Evolutionary conservation across 2,113 vertebrate species (phyloP).

Genomic region (Columba livia): DNA sequence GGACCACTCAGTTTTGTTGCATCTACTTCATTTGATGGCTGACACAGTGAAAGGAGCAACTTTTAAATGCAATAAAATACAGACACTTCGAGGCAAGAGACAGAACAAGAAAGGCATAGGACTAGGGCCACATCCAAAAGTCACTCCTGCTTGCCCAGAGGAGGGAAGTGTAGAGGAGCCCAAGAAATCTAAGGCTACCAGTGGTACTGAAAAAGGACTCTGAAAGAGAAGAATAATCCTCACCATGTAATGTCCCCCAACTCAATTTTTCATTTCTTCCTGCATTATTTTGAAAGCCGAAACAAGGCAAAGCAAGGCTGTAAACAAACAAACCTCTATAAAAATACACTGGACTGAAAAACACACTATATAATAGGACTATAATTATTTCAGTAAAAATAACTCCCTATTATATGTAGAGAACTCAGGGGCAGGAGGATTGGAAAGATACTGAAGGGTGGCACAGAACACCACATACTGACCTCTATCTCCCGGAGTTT

Average conservation of each 20-base stretch:
- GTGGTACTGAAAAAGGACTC: neutral
- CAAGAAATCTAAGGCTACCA: neutral
- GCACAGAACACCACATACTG: neutral
- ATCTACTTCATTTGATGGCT: neutral
- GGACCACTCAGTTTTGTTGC: neutral
- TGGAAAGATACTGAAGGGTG: neutral
- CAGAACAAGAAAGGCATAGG: neutral
- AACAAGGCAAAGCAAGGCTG: neutral
- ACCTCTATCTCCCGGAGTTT: constrained; percentile 99
- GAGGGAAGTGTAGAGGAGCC: neutral
- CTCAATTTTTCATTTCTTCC: neutral
- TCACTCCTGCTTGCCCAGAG: neutral
- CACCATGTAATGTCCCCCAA: neutral
- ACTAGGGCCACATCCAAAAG: neutral
- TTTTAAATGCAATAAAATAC: neutral
- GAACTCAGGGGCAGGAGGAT: neutral
- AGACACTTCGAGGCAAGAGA: neutral
- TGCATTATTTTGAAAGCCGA: neutral
- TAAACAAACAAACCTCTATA: neutral
- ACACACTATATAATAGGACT: neutral
- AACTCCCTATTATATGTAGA: neutral
- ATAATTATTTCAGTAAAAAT: neutral
- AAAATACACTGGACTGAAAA: neutral
- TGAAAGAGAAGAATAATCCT: neutral
- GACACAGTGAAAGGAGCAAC: neutral